phyloP scores from a whole-genome alignment of 2,888 invertebrate species.

The Polyommatus icarus region DNA sequence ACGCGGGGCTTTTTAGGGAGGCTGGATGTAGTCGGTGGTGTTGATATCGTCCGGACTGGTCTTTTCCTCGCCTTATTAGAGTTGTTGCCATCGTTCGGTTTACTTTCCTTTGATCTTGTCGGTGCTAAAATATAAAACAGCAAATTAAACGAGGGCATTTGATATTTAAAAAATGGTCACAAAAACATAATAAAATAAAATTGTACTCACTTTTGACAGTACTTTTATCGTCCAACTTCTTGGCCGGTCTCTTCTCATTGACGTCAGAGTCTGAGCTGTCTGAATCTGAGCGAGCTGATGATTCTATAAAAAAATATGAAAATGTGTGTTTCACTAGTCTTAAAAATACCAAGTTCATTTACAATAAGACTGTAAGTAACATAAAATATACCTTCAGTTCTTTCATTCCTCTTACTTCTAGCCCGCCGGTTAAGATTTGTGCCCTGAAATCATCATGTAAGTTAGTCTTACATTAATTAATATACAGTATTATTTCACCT shows the following conservation, averaged over 20 bases:
- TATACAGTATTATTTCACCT: background rate
- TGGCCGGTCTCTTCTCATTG: slow-evolving; percentile 66
- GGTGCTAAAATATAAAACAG: slow-evolving; percentile 50
- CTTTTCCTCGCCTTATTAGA: slow-evolving; percentile 70
- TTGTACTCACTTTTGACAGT: slow-evolving; percentile 56
- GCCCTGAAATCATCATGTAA: slow-evolving; percentile 55
- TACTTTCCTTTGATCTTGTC: slow-evolving; percentile 63
- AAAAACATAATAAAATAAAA: background rate
- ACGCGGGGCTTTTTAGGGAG: slow-evolving; percentile 55
- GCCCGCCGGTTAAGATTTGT: slow-evolving; percentile 68
- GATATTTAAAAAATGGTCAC: too few species aligned
- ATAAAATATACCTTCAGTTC: slow-evolving; percentile 60
- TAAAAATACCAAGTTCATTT: background rate
- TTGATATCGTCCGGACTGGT: slow-evolving; percentile 60
- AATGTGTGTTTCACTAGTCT: too few species aligned
- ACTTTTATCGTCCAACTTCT: slow-evolving; percentile 67
- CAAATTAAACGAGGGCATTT: background rate
- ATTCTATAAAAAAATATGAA: slow-evolving; percentile 51
- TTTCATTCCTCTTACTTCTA: slow-evolving; percentile 65
- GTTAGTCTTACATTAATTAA: too few species aligned
- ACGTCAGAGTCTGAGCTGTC: slow-evolving; percentile 79
- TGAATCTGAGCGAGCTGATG: slow-evolving; percentile 68
- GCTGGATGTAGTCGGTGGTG: slow-evolving; percentile 55
- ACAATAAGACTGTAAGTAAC: background rate
- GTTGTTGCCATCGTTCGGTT: slow-evolving; percentile 69